These are phyloP conservation scores for Dreissena polymorpha DNA, from an alignment of 1,140 invertebrate species.

Conservation along the genomic window DNA sequence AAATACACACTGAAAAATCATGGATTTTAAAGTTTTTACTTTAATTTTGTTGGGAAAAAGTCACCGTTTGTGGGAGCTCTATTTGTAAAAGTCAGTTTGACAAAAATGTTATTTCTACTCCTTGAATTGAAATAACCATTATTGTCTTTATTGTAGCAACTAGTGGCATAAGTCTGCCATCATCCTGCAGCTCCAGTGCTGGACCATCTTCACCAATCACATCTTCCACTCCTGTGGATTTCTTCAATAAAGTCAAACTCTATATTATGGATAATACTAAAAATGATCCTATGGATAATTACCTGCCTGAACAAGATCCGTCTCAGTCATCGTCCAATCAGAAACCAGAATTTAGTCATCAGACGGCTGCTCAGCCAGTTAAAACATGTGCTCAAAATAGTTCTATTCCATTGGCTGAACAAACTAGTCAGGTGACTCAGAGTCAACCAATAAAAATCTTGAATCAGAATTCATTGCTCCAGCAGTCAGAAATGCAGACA, in stretches of 20 bases:
- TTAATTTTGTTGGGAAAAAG: no score
- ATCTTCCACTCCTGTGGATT: slow-evolving; percentile 66
- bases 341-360: slow-evolving; percentile 5
- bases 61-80: no score
- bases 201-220: slow-evolving; percentile 70
- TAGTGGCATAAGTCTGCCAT: slow-evolving; percentile 62
- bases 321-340: slow-evolving; percentile 25
- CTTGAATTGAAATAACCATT: no score
- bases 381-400: background rate
- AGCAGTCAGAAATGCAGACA: no score
- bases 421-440: slow-evolving; percentile 6
- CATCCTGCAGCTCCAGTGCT: slow-evolving; percentile 71
- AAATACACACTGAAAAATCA: no score
- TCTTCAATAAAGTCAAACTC: slow-evolving; percentile 65
- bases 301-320: slow-evolving; percentile 19
- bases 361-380: slow-evolving; percentile 12
- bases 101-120: no score
- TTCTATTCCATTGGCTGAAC: background rate
- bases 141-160: slow-evolving; percentile 54
- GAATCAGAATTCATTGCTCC: background rate
- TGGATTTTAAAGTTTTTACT: no score
- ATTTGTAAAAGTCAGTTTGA: no score
- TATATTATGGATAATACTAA: slow-evolving; percentile 61
- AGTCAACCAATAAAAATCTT: background rate
- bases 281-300: background rate